Base-by-base conservation (phyloP, 2,113 vertebrate species). In the Microtus pennsylvanicus region DNA sequence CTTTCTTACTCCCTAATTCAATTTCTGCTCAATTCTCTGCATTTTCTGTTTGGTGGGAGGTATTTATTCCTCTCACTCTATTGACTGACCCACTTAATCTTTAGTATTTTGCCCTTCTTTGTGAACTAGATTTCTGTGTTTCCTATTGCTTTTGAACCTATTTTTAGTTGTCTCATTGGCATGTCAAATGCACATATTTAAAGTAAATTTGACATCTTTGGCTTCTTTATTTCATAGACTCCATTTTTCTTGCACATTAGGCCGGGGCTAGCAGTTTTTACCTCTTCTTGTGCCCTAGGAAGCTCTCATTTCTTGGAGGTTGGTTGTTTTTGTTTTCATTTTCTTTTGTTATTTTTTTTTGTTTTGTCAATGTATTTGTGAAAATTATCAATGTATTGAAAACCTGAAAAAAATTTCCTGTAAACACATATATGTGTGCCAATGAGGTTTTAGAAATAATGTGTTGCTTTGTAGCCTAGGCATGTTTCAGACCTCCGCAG, bases 61-160 rank as follows among this genome's bases (percentile, higher is more conserved):
- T 63, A 7, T 78, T 74, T 95, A 28, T 94, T 89, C 30, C 74
- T 52, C 42, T 13, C 55, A 63, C 50, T 91, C 42, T 61, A 16
- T 82, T 33, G 58, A 61, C 35, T 82, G 21, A 47, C 35, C 75
- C 58, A 69, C 67, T 82, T 33, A 69, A 87, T 87, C 47, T 87
- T 35, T 70, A 81, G 42, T 89, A 55, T 86, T 38, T 67, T 67
- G 55, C 63, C 65, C 55, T 90, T 35, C 52, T 33, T 76, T 94
- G 55, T 42, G 76, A 82, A 58, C 89, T 81, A 58, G 89, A 11
- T 89, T 88, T 96, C 58, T 82, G 8, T 89, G 17, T 95, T 90
- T 90, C 45, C 33, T 92, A 9, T 76, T 83, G 45, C 67, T 65
- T 90, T 92, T 70, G 80, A 70, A 45, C n/a, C 42, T 96, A 78